Evolutionary conservation across 2,797 vertebrate species (phyloP).

Genomic region (Sylvilagus floridanus): DNA sequence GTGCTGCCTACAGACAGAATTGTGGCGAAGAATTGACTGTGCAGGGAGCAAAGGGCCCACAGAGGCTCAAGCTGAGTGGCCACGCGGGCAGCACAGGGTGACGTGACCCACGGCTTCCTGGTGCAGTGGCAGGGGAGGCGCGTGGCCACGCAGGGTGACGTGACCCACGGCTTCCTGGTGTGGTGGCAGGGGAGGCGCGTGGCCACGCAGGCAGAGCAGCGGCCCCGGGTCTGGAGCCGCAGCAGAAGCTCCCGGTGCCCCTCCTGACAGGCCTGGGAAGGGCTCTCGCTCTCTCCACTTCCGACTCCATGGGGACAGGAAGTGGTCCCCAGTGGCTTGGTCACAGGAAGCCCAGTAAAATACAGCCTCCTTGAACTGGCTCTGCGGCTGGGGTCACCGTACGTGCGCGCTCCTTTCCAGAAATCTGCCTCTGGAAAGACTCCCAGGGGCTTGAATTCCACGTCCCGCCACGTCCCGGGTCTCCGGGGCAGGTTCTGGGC

Average conservation of each 20-base stretch:
- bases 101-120: too few relatives aligned
- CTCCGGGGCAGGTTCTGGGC: neutral
- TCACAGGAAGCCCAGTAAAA: neutral
- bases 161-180: too few relatives aligned
- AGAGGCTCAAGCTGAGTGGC: neutral
- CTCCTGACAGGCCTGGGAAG: neutral
- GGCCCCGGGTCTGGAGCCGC: neutral
- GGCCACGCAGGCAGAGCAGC: neutral
- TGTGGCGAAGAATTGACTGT: neutral
- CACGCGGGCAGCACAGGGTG: too few relatives aligned
- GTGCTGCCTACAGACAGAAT: neutral
- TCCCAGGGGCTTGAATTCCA: neutral
- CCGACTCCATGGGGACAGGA: conserved; percentile 14
- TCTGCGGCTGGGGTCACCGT: neutral
- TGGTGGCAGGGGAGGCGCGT: too few relatives aligned
- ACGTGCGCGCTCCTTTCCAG: neutral
- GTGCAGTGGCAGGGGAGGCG: too few relatives aligned
- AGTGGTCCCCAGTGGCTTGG: neutral
- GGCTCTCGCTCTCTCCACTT: neutral
- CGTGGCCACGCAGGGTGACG: too few relatives aligned
- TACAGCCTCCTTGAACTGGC: conserved; percentile 43
- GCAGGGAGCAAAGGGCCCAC: neutral
- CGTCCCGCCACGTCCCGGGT: neutral
- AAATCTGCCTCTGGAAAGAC: neutral
- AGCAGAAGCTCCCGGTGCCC: neutral